Conservation (phyloP, 2,113 vertebrate species). For the Natator depressus region DNA sequence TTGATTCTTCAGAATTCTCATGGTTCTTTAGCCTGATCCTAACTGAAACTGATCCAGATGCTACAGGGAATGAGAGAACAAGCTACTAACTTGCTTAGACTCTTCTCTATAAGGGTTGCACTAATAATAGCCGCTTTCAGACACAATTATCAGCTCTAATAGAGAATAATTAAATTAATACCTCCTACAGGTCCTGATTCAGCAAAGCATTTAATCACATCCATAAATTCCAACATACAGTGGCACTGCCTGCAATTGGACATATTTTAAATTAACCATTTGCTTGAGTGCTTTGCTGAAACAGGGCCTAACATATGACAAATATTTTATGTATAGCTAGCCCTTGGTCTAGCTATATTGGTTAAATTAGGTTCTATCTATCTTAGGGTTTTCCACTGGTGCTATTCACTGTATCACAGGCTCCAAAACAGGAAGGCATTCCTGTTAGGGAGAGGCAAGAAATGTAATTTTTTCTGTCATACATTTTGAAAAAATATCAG, state of each 20-base stretch:
- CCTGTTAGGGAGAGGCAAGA: not conserved
- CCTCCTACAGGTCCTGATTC: constrained; percentile 16
- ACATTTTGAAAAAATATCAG: not conserved
- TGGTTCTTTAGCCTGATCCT: not conserved
- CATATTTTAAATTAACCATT: not conserved
- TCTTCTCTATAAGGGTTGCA: not conserved
- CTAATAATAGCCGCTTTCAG: constrained; percentile 24
- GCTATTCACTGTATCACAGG: not conserved
- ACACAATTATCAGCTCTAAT: constrained; percentile 29
- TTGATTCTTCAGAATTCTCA: constrained; percentile 54
- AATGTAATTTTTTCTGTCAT: not conserved
- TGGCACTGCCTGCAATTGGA: constrained; percentile 3
- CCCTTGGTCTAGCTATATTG: not conserved
- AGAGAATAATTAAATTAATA: constrained; percentile 42
- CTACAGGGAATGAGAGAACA: constrained; percentile 46
- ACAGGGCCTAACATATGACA: not conserved
- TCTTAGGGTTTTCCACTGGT: not conserved
- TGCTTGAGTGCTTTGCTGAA: not conserved
- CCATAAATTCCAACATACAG: not conserved
- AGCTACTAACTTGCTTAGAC: not conserved
- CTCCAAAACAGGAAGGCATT: rapidly evolving
- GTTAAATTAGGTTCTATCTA: not conserved
- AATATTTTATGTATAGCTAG: not conserved
- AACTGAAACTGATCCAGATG: constrained; percentile 31
- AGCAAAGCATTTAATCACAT: constrained; percentile 44